Evolutionary conservation across 1,140 invertebrate species (phyloP).

Genomic region (Scaptodrosophila lebanonensis): DNA sequence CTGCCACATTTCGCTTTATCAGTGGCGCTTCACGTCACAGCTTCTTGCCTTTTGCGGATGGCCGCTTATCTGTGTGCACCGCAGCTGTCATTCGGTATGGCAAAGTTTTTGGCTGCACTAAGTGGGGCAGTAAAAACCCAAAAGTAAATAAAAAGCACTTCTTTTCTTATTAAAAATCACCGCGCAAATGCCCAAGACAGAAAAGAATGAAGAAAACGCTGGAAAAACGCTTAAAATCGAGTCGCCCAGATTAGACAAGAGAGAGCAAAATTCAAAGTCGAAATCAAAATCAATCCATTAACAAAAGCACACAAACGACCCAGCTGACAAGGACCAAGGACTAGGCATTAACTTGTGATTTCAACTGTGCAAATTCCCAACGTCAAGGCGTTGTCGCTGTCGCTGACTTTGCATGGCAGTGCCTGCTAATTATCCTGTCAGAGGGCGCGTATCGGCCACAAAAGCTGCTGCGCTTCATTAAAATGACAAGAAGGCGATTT

Average conservation of each 20-base stretch:
- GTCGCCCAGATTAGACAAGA: constrained; percentile 63
- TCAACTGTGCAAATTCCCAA: constrained; percentile 75
- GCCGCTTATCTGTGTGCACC: constrained; percentile 57
- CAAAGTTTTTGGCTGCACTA: constrained; percentile 59
- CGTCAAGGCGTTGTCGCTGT: constrained; percentile 25
- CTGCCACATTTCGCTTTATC: constrained; percentile 28
- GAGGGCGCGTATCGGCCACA: constrained; percentile 43
- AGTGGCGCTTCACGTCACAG: constrained; percentile 22
- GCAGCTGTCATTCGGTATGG: constrained; percentile 63
- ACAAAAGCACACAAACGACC: constrained; percentile 50
- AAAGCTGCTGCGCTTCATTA: constrained; percentile 73
- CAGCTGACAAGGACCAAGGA: constrained; percentile 20
- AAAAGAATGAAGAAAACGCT: constrained; percentile 7
- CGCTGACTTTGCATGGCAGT: constrained; percentile 60
- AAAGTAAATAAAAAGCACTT: constrained; percentile 76
- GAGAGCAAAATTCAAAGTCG: too few species aligned
- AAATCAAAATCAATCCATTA: constrained; percentile 76
- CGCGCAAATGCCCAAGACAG: constrained; percentile 48
- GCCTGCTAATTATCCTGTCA: constrained; percentile 68
- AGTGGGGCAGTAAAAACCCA: constrained; percentile 29
- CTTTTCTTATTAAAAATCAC: constrained; percentile 71
- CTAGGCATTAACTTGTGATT: constrained; percentile 73
- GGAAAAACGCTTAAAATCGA: constrained; percentile 21
- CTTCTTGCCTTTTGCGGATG: constrained; percentile 38
- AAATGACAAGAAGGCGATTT: constrained; percentile 62